A percentile compares a stretch with the other conserved stretches of the same genome.
Conservation (phyloP, 2,888 invertebrate genomes). For the Oxytorus armatus region DNA sequence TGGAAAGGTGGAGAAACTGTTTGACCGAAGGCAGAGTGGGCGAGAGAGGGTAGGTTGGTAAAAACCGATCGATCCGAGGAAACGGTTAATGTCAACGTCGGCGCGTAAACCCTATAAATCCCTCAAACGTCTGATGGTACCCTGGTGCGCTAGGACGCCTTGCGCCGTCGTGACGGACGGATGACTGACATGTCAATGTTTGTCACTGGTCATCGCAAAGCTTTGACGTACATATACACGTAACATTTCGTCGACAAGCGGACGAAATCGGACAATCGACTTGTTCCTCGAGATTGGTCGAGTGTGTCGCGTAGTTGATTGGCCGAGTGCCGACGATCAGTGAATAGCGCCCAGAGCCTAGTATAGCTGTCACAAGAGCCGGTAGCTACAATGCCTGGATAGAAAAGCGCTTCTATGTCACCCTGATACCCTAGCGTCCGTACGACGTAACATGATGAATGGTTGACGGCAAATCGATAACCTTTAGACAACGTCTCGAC, state of each 20-base stretch:
- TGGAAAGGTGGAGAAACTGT: neutral
- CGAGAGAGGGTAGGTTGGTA: neutral
- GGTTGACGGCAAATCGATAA: slow-evolving; percentile 83
- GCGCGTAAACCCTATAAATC: slow-evolving; percentile 81
- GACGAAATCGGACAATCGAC: neutral
- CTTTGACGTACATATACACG: neutral
- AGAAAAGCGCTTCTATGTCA: slow-evolving; percentile 72
- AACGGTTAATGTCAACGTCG: slow-evolving; percentile 70
- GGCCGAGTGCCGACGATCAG: neutral
- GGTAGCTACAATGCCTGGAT: slow-evolving; percentile 37
- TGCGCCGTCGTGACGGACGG: slow-evolving; percentile 84
- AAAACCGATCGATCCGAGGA: slow-evolving; percentile 62
- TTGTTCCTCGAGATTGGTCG: neutral
- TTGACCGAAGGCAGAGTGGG: slow-evolving; percentile 12
- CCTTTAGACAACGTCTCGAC: slow-evolving; percentile 59
- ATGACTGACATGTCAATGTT: slow-evolving; percentile 80
- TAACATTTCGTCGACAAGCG: neutral
- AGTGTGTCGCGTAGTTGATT: neutral
- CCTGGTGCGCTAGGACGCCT: slow-evolving; percentile 82
- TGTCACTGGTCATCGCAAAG: neutral
- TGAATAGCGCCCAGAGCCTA: neutral
- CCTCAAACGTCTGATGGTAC: slow-evolving; percentile 83
- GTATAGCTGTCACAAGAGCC: slow-evolving; percentile 4
- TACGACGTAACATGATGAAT: slow-evolving; percentile 83
- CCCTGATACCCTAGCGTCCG: slow-evolving; percentile 82